Base-by-base conservation (phyloP, 2,797 vertebrate genomes). In the Neopelma chrysocephalum region DNA sequence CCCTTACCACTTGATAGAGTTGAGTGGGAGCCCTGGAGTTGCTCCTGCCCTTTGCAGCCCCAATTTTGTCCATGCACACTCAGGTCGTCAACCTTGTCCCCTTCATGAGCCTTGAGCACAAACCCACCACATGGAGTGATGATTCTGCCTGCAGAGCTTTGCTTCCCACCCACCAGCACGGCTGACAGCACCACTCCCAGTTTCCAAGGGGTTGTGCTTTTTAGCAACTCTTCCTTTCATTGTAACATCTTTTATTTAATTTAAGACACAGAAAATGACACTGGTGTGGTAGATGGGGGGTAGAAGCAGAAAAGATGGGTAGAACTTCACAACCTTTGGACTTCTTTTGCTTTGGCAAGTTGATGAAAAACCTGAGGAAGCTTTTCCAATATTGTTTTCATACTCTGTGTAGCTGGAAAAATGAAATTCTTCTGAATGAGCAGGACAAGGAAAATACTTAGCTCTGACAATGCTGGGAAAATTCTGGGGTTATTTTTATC, bases 371-470 rank as follows among this genome's bases (percentile, higher is more conserved):
- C 80, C 87, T 61, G 50, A 31, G 21, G 61, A 87, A 79, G 70
- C 21, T 78, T 77, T 86, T 88, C 53, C 3, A 11, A 84, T 83
- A 71, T 72, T 94, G 61, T 91, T 94, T 95, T 94, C 87, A 80
- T 93, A 70, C 23, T 90, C 43, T 0, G 2, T 56, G 48, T 89
- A 86, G 56, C 82, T 95, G 87, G 96, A 96, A 96, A 89, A 94
- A 38, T 89, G 61, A 87, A 96, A 87, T 80, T 90, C 80, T 93
- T 94, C 90, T 94, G 94, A 96, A 92, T 69, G 84, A 93, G 93
- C 65, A 81, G 79, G 27, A 89, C 0, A n/a, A 84, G 69, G 76
- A 87, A 87, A 89, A 79, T 81, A 87, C 31, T 93, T 94, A 68
- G 78, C 66, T 87, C 71, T 91, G 91, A 96, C 0, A 48, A 82